A percentile compares a stretch with the other conserved stretches of the same genome.
Conservation (phyloP, 2,113 vertebrate species). For the Macaca mulatta region DNA sequence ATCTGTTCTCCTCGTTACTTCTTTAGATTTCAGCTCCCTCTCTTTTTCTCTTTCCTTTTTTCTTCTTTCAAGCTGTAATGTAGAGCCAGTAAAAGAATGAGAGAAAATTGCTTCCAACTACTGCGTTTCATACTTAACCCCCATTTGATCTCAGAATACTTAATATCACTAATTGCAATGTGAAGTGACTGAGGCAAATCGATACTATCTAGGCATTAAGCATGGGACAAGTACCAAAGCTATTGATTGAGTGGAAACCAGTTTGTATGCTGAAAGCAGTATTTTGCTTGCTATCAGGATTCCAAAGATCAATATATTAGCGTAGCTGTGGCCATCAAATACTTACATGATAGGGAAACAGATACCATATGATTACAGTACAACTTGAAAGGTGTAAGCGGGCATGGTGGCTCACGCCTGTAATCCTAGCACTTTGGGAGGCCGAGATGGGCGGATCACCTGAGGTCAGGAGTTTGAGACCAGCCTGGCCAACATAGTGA, state of each 20-base stretch:
- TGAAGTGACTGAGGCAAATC: background rate
- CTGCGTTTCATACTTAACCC: background rate
- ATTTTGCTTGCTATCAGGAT: background rate
- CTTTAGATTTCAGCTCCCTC: background rate
- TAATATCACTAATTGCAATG: background rate
- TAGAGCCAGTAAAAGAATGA: background rate
- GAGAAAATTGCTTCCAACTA: background rate
- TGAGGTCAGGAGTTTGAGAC: too few species aligned
- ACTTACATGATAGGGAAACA: background rate
- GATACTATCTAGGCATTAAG: background rate
- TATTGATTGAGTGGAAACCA: background rate
- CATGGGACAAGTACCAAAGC: background rate
- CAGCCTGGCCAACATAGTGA: too few species aligned
- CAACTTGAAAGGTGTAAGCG: background rate
- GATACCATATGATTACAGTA: background rate
- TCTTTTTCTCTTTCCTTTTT: background rate
- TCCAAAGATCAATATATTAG: background rate
- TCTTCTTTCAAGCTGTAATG: background rate
- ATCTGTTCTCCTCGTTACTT: background rate
- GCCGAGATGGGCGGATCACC: too few species aligned
- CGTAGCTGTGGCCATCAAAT: background rate
- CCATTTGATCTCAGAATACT: background rate
- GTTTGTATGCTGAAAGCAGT: background rate
- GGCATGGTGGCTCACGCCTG: too few species aligned
- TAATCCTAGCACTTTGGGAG: too few species aligned